These are phyloP conservation scores for Diplogasteroides magnus DNA, from an alignment of 1,140 invertebrate species.

Conservation along the genomic window DNA sequence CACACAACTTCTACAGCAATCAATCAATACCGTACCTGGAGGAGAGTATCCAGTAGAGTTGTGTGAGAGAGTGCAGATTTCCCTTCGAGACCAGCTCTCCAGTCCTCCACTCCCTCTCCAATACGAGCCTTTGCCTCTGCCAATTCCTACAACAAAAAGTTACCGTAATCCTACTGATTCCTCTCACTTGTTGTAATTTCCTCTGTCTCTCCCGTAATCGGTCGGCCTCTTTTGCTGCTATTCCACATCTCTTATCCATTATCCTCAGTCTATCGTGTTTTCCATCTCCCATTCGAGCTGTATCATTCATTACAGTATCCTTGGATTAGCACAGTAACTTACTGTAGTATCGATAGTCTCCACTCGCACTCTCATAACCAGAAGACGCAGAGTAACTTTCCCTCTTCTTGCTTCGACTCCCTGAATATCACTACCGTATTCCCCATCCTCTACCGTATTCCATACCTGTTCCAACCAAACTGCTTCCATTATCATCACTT, in stretches of 20 bases:
- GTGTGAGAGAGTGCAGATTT: not conserved
- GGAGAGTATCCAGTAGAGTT: slow-evolving; percentile 8
- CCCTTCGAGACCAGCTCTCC: not conserved
- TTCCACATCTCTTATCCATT: slow-evolving; percentile 5
- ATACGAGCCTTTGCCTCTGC: slow-evolving; percentile 1
- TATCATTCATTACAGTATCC: not conserved
- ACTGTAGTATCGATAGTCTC: slow-evolving; percentile 9
- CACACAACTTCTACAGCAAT: not conserved
- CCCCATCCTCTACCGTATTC: slow-evolving; percentile 5
- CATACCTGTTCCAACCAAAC: slow-evolving; percentile 7
- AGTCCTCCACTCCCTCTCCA: not conserved
- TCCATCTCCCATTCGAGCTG: not conserved
- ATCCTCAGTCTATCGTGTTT: not conserved
- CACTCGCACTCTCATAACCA: slow-evolving; percentile 21
- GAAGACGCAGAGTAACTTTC: slow-evolving; percentile 29
- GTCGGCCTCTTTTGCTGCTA: slow-evolving; percentile 2
- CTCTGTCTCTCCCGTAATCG: slow-evolving; percentile 14
- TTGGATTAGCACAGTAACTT: no score
- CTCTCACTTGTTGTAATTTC: slow-evolving; percentile 16
- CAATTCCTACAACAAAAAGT: not conserved
- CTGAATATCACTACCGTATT: slow-evolving; percentile 8
- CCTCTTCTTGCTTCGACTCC: no score
- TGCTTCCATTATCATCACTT: slow-evolving; percentile 17
- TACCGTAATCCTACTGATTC: not conserved
- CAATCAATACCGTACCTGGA: not conserved